Percentiles rank a stretch among this genome's conserved stretches.
phyloP scores from a whole-genome alignment of 2,888 invertebrate genomes.

The Coronaproctus castanopsis region DNA sequence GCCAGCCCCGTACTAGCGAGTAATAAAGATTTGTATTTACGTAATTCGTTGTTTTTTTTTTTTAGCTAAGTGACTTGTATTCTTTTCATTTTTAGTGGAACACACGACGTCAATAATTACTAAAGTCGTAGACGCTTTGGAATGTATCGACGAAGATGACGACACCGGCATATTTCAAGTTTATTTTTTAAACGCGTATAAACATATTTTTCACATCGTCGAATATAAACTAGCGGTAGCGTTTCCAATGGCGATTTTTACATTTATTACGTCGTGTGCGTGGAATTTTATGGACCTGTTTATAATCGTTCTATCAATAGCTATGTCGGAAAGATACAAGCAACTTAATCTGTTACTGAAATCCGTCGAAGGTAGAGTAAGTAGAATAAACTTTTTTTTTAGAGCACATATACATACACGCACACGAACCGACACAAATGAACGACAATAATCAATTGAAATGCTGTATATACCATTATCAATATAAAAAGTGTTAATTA shows the following conservation, averaged over 20 bases:
- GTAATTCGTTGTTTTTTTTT: background rate
- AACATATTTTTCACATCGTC: constrained; percentile 19
- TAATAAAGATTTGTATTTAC: background rate
- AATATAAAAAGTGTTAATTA: too few species aligned
- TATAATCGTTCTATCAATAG: constrained; percentile 21
- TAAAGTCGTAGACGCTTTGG: constrained; percentile 31
- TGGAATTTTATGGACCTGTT: constrained; percentile 24
- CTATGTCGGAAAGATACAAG: constrained; percentile 20
- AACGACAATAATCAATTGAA: too few species aligned
- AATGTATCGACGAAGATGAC: constrained; percentile 26
- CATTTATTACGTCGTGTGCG: constrained; percentile 20
- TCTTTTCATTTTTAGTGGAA: constrained; percentile 34
- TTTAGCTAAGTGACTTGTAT: too few species aligned
- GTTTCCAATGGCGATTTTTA: constrained; percentile 16
- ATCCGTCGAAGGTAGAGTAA: constrained; percentile 32
- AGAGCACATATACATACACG: too few species aligned
- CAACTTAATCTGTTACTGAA: constrained; percentile 29
- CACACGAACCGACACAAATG: too few species aligned
- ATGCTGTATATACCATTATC: too few species aligned
- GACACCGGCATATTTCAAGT: constrained; percentile 22
- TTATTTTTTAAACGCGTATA: constrained; percentile 24
- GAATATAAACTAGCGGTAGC: constrained; percentile 16
- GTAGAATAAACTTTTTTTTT: too few species aligned
- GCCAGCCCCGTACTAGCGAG: too few species aligned
- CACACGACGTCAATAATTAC: constrained; percentile 39